Conservation (phyloP, 2,797 vertebrate genomes). For the Pseudochirops corinnae region DNA sequence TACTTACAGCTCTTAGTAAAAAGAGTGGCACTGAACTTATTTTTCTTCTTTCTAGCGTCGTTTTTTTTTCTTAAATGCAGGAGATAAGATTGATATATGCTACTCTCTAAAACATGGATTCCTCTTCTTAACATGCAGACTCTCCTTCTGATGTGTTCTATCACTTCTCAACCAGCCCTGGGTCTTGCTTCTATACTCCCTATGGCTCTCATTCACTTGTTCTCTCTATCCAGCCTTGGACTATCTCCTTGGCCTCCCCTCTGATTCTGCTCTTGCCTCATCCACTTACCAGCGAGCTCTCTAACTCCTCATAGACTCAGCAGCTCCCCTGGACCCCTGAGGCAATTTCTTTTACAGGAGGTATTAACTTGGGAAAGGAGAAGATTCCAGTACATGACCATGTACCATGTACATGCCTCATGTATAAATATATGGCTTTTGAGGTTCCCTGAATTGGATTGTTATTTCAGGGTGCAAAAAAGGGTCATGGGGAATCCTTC, state of each 20-base stretch:
- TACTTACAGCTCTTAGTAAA: not conserved
- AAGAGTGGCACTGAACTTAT: not conserved
- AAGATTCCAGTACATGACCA: not conserved
- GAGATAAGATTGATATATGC: not conserved
- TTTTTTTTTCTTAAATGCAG: not conserved
- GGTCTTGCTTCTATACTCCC: not conserved
- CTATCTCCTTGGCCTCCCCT: not conserved
- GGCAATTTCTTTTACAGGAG: not conserved
- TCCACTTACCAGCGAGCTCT: not conserved
- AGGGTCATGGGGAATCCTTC: not conserved
- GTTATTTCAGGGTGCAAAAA: not conserved
- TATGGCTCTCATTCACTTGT: not conserved
- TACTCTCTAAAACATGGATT: not conserved
- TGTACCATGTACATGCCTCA: not conserved
- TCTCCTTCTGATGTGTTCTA: not conserved
- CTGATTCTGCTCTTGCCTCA: not conserved
- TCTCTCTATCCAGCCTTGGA: not conserved
- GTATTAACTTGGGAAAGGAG: not conserved
- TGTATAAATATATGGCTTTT: not conserved
- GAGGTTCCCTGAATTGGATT: not conserved
- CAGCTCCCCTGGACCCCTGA: not conserved
- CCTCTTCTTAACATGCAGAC: accelerated
- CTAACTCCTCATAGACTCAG: not conserved
- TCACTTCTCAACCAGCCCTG: accelerated
- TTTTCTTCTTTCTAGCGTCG: constrained; percentile 15